Base-by-base conservation (phyloP, 2,797 vertebrate species). In the Lithobates sylvaticus region DNA sequence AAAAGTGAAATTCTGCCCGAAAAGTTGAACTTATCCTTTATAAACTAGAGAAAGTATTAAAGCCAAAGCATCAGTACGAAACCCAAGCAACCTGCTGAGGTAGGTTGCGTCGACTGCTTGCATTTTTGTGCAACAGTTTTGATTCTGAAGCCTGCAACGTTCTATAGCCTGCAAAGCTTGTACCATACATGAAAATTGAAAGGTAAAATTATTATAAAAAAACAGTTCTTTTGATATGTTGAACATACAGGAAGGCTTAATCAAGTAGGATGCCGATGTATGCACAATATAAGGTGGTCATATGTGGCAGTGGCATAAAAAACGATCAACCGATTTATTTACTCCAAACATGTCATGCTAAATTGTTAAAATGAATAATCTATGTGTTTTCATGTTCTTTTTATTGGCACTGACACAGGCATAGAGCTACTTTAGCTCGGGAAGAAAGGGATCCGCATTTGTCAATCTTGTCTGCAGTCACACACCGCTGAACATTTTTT, bases 401-500 rank as follows among this genome's bases (percentile, higher is more conserved):
- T 64, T 64, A 71, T 32, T 34, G 64, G 47, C 15, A 81, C 36
- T 47, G 34, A 64, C 39, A 36, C 36, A 81, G 27, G 9, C 44
- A 76, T n/a, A 36, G 76, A 3, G 39, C 42, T 50, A 18, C 73
- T 70, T 50, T 39, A 69, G 74, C 44, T 58, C 21, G 75, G 47
- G 32, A 86, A 82, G 15, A 64, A 74, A 64, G 73, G 32, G 76
- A 58, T 27, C 47, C 44, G 34, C 64, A 76, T 75, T 26, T 81
- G 72, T 81, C 78, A 86, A 70, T 65, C 74, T 71, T 50, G 58
- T 54, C 42, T 69, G 61, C 71, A 76, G 47, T 64, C 84, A 85
- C 34, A 42, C 34, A 80, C 68, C 39, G 34, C 21, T 69, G 27
- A 54, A 71, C 78, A 80, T 70, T 80, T 54, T 18, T 50, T 29